Evolutionary conservation across 2,113 vertebrate genomes (phyloP).

Genomic region (Xenopus laevis): DNA sequence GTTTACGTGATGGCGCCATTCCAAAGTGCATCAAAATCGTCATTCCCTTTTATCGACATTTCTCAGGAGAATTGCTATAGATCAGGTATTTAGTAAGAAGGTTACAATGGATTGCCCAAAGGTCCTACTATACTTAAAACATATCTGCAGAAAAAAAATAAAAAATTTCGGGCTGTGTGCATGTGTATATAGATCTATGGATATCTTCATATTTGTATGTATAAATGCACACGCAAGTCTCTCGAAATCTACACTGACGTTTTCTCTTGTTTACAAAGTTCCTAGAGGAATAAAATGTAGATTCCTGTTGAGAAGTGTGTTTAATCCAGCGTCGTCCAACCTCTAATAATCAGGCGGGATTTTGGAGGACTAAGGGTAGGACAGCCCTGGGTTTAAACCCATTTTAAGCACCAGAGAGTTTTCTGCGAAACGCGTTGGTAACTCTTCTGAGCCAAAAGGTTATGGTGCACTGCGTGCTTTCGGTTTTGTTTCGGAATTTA

Average conservation of each 20-base stretch:
- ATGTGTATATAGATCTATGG: conserved; percentile 38
- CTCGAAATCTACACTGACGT: conserved; percentile 7
- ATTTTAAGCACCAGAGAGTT: no score
- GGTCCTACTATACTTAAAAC: conserved; percentile 44
- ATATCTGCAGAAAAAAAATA: no score
- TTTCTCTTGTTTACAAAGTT: conserved; percentile 76
- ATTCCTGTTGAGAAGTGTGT: conserved; percentile 65
- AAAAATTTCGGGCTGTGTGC: conserved; percentile 39
- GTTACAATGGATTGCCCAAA: conserved; percentile 65
- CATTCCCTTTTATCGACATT: conserved; percentile 74
- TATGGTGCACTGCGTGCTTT: no score
- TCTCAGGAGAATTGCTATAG: conserved; percentile 78
- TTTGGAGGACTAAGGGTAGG: no score
- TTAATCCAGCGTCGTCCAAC: conserved; percentile 34
- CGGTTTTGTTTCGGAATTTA: not conserved
- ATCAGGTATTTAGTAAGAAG: conserved; percentile 68
- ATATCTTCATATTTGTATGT: conserved; percentile 46
- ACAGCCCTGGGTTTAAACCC: no score
- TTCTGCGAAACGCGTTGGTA: no score
- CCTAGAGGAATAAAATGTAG: conserved; percentile 57
- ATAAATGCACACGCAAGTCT: not conserved
- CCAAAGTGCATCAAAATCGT: conserved; percentile 79
- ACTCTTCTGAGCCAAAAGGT: no score
- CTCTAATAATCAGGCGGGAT: no score
- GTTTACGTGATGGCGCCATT: conserved; percentile 81